Conservation (phyloP, 2,888 invertebrate species). For the Tenthredo scrophulariae region DNA sequence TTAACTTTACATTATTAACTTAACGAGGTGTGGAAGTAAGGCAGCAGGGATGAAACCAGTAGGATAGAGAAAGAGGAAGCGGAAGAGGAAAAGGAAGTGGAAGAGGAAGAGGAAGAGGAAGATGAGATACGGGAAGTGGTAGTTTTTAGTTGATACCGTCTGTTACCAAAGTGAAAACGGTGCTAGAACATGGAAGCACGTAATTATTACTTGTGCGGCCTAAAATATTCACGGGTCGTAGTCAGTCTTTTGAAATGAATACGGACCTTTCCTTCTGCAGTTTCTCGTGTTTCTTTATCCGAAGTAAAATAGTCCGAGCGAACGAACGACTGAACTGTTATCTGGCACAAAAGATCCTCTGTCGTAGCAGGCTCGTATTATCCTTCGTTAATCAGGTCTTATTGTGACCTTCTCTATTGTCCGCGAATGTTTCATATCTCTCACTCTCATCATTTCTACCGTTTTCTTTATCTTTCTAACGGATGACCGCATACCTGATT, state of each 20-base stretch:
- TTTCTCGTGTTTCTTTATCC: slow-evolving; percentile 6
- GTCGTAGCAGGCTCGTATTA: slow-evolving; percentile 41
- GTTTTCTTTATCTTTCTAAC: slow-evolving; percentile 25
- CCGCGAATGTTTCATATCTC: slow-evolving; percentile 52
- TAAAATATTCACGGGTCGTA: slow-evolving; percentile 42
- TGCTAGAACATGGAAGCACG: slow-evolving; percentile 3
- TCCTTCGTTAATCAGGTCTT: slow-evolving; percentile 54
- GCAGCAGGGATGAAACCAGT: neutral
- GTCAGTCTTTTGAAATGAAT: slow-evolving; percentile 27
- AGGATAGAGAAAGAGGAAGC: neutral
- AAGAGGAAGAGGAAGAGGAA: neutral
- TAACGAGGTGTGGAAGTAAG: slow-evolving; percentile 1
- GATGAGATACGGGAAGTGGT: slow-evolving; percentile 1
- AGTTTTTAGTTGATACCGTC: slow-evolving; percentile 36
- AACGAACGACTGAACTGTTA: slow-evolving; percentile 39
- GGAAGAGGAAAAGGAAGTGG: neutral
- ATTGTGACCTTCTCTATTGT: slow-evolving; percentile 49
- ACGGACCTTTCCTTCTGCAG: slow-evolving; percentile 4
- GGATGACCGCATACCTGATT: neutral
- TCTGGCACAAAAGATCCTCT: slow-evolving; percentile 44
- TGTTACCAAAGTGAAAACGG: slow-evolving; percentile 31
- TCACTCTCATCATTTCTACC: slow-evolving; percentile 44
- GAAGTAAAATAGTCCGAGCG: slow-evolving; percentile 7
- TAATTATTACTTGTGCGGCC: slow-evolving; percentile 19
- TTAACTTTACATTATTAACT: slow-evolving; percentile 42